Evolutionary conservation across 2,797 vertebrate genomes (phyloP).

Genomic region (Chloroceryle amazona): DNA sequence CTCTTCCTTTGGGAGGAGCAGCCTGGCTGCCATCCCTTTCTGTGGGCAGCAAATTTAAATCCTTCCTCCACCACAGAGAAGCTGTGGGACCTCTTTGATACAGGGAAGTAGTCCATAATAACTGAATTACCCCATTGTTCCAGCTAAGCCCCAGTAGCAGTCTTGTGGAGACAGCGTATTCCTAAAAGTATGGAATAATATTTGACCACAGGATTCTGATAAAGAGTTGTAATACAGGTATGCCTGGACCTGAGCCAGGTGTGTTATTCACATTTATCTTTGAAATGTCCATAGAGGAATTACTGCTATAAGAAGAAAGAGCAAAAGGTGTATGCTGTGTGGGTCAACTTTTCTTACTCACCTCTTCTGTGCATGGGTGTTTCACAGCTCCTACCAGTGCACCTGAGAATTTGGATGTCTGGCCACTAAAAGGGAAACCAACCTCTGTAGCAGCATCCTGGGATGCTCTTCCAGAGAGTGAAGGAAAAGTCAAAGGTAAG

Average conservation of each 20-base stretch:
- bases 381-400: constrained; percentile 90
- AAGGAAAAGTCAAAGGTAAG: constrained; percentile 95
- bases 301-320: background rate
- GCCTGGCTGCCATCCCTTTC: background rate
- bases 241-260: background rate
- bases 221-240: background rate
- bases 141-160: background rate
- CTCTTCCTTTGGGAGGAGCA: background rate
- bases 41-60: background rate
- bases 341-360: background rate
- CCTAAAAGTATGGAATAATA: background rate
- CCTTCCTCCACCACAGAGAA: accelerated
- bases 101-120: background rate
- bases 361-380: background rate
- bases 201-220: background rate
- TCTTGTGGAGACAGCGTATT: background rate
- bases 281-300: background rate
- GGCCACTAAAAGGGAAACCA: constrained; percentile 91
- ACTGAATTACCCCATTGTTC: accelerated
- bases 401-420: constrained; percentile 94
- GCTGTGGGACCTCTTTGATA: background rate
- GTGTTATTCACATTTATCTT: background rate
- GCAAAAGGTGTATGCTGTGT: background rate
- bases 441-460: constrained; percentile 92
- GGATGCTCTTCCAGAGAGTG: constrained; percentile 92